Percentiles rank a stretch among this genome's conserved stretches.
Evolutionary conservation across 1,140 invertebrate genomes (phyloP).

Genomic region (Neodiprion virginianus): DNA sequence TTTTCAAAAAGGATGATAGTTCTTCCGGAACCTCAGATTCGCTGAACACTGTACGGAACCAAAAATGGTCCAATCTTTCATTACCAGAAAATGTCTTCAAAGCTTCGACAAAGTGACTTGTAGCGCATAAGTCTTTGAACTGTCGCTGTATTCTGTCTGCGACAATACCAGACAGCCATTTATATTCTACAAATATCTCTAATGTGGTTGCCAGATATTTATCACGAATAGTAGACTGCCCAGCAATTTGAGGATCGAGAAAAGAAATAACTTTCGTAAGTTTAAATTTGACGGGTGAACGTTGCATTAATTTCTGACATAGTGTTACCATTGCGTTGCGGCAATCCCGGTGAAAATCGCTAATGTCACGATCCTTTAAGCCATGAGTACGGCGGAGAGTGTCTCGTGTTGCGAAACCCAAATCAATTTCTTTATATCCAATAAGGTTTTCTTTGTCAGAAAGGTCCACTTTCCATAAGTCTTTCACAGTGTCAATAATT

Average conservation of each 20-base stretch:
- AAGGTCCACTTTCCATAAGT: neutral
- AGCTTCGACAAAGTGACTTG: neutral
- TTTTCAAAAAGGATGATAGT: neutral
- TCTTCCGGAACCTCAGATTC: neutral
- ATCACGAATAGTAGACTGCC: neutral
- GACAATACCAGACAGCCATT: neutral
- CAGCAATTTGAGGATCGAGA: neutral
- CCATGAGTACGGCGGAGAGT: neutral
- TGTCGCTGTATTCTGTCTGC: neutral
- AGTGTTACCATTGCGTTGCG: neutral
- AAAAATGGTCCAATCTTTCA: neutral
- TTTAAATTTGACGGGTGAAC: neutral
- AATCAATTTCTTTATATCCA: neutral
- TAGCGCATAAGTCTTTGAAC: neutral
- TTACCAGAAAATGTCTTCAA: neutral
- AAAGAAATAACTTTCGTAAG: neutral
- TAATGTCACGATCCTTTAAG: constrained; percentile 13
- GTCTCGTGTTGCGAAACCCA: neutral
- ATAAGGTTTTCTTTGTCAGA: neutral
- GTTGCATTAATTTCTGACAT: neutral
- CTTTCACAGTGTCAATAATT: neutral
- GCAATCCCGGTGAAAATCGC: neutral
- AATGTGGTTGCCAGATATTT: neutral
- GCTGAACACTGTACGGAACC: neutral
- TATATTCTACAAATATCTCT: neutral